A percentile compares a stretch with the other conserved stretches of the same genome.
Evolutionary conservation across 2,113 vertebrate species (phyloP).

Genomic region (Cryptotis parvus): DNA sequence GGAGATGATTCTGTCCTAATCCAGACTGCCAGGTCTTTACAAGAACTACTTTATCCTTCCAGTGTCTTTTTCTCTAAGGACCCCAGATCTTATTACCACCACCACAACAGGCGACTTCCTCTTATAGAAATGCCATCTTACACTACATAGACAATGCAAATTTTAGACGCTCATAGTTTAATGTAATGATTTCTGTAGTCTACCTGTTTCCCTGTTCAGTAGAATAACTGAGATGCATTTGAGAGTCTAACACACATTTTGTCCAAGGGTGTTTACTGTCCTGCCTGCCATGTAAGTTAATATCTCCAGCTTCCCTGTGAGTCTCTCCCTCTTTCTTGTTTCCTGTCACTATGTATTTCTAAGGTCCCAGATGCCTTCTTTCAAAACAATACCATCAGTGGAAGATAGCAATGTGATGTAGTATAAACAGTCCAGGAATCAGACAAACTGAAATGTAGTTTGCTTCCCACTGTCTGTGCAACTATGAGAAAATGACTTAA

Average conservation of each 20-base stretch:
- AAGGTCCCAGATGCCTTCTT: not conserved
- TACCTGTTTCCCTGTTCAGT: no score
- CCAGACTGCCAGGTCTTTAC: no score
- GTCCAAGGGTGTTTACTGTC: not conserved
- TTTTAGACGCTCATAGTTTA: no score
- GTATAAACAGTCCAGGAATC: not conserved
- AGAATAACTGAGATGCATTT: not conserved
- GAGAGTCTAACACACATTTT: not conserved
- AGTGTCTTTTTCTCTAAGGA: no score
- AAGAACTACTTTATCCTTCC: no score
- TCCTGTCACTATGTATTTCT: not conserved
- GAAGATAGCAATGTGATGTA: not conserved
- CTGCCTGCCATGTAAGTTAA: not conserved
- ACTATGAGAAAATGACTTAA: conserved; percentile 24
- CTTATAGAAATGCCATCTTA: no score
- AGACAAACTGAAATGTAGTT: not conserved
- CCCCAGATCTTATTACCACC: no score
- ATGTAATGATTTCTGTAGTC: no score
- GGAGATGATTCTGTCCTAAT: no score
- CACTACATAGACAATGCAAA: no score
- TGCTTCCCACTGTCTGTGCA: not conserved
- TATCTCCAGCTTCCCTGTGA: not conserved
- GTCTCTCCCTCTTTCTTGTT: not conserved
- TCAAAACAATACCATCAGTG: not conserved
- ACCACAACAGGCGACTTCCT: no score